These are phyloP conservation scores for Bombylius discolor DNA, from an alignment of 2,888 invertebrate species.

Conservation along the genomic window DNA sequence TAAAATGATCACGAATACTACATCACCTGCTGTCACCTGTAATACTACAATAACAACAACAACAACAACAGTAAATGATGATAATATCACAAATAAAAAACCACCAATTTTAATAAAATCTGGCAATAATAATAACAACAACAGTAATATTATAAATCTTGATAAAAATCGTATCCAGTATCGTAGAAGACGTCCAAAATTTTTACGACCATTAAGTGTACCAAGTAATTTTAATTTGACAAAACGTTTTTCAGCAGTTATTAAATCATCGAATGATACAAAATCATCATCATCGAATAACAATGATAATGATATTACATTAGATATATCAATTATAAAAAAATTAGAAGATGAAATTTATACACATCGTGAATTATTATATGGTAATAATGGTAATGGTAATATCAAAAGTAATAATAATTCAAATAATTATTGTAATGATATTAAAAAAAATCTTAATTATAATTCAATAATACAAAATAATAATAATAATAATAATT, in stretches of 20 bases:
- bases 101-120: neutral
- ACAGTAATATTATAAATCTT: slow-evolving; percentile 9
- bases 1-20: neutral
- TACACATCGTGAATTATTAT: slow-evolving; percentile 8
- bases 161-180: slow-evolving; percentile 14
- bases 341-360: slow-evolving; percentile 16
- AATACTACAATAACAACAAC: too few relatives aligned
- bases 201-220: slow-evolving; percentile 12
- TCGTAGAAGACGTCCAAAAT: slow-evolving; percentile 24
- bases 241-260: slow-evolving; percentile 6
- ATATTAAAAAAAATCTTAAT: neutral
- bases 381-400: slow-evolving; percentile 1
- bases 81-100: neutral
- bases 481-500: neutral
- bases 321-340: slow-evolving; percentile 13
- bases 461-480: neutral
- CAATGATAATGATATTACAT: neutral
- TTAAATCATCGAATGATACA: neutral
- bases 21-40: too few relatives aligned
- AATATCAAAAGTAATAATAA: neutral
- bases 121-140: too few relatives aligned
- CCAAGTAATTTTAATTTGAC: slow-evolving; percentile 13
- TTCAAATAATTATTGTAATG: neutral
- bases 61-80: too few relatives aligned
- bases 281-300: neutral